Evolutionary conservation across 1,140 invertebrate genomes (phyloP).

Genomic region (Trachymyrmex cornetzi): DNA sequence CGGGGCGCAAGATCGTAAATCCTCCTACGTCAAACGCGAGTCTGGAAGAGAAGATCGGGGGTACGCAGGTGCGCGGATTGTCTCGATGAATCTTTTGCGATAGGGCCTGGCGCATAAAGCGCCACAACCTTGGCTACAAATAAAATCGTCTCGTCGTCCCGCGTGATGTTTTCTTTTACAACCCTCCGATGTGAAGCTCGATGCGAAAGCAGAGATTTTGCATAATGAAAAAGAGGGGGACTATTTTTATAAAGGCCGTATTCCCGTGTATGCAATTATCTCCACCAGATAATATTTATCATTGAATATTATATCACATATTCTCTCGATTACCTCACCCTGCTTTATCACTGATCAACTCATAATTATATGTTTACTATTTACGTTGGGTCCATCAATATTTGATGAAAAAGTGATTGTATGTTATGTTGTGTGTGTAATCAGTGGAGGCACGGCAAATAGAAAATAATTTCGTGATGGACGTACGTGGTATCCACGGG

Average conservation of each 20-base stretch:
- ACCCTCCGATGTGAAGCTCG: neutral
- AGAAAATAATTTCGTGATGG: conserved; percentile 56
- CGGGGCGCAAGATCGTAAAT: conserved; percentile 76
- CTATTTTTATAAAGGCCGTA: conserved; percentile 3
- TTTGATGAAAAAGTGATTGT: conserved; percentile 54
- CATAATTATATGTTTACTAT: conserved; percentile 61
- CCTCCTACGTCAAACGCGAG: conserved; percentile 72
- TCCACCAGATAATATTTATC: conserved; percentile 21
- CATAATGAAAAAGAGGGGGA: conserved; percentile 16
- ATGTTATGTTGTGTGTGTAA: neutral
- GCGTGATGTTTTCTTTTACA: conserved; percentile 56
- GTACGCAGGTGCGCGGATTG: conserved; percentile 74
- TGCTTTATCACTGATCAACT: conserved; percentile 33
- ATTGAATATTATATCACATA: conserved; percentile 24
- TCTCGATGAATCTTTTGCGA: conserved; percentile 75
- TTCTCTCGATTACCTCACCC: conserved; percentile 29
- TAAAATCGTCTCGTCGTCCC: conserved; percentile 60
- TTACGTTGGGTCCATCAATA: conserved; percentile 54
- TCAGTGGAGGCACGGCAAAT: conserved; percentile 26
- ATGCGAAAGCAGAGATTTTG: neutral
- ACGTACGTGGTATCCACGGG: conserved; percentile 19
- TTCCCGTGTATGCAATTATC: conserved; percentile 15
- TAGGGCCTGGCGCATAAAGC: conserved; percentile 72
- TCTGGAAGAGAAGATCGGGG: conserved; percentile 64
- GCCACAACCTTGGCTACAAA: conserved; percentile 66